Evolutionary conservation across 2,113 vertebrate genomes (phyloP).

Genomic region (Heliornis fulica): DNA sequence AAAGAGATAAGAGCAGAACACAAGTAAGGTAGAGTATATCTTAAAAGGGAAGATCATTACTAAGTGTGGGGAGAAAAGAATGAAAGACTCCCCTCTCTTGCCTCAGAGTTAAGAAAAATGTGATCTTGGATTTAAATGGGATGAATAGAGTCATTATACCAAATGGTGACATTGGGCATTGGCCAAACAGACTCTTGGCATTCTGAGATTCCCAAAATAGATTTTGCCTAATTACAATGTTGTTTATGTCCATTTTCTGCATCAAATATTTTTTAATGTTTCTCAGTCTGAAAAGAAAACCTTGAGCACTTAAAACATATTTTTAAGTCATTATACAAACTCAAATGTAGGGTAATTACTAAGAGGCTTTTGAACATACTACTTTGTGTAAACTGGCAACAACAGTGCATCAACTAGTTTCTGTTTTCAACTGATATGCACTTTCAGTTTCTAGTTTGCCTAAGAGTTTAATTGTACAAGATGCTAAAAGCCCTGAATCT

Average conservation of each 20-base stretch:
- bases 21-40: neutral
- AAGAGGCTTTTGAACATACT: neutral
- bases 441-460: neutral
- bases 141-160: slow-evolving; percentile 13
- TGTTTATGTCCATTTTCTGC: neutral
- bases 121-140: neutral
- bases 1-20: neutral
- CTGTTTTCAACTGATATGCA: neutral
- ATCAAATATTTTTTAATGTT: slow-evolving; percentile 33
- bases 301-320: neutral
- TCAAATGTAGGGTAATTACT: neutral
- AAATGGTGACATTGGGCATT: neutral
- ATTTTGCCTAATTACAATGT: slow-evolving; percentile 24
- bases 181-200: slow-evolving; percentile 21
- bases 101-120: neutral
- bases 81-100: neutral
- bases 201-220: slow-evolving; percentile 52
- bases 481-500: neutral
- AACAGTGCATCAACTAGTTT: neutral
- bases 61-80: neutral
- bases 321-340: neutral
- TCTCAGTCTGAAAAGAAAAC: slow-evolving; percentile 24
- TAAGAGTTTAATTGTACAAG: neutral
- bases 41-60: neutral
- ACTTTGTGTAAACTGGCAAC: neutral